Base-by-base conservation (phyloP, 2,888 invertebrate species). In the Heterodera filipjevi region DNA sequence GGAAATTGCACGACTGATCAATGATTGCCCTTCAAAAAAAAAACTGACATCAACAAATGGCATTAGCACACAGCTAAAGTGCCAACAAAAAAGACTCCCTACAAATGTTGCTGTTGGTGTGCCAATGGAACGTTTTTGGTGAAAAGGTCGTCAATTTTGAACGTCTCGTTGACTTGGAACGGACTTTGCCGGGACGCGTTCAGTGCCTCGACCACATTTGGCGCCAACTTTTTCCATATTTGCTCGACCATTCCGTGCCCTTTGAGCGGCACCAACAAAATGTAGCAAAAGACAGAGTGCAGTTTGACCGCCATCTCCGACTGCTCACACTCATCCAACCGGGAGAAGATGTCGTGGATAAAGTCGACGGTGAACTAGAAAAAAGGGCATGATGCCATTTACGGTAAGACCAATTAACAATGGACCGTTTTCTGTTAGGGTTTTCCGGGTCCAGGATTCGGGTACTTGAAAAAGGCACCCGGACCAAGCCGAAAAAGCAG, bases 1-100 rank as follows among this genome's bases (percentile, higher is more conserved):
- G n/a, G 32, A 75, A 75, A 59, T 32, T n/a, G 19, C 27, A 27
- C 59, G 59, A 59, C 59, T 59, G 59, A 27, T 59, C 59, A 27
- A 59, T 59, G 27, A 59, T 59, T 27, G 59, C 22, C 53, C 53
- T 53, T n/a, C 3, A 53, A 53, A 6, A 53, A 53, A 53, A 16
- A 53, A n/a, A n/a, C n/a, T n/a, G n/a, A n/a, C n/a, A 53, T 53
- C 6, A 39, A 39, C 12, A 10, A 39, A 10, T 39, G 39, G 39
- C 0, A 1, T 39, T 39, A 39, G 39, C 6, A 2, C 39, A 3
- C 39, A 2, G 39, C 2, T 6, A 39, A 6, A 39, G 6, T 39
- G n/a, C n/a, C 12, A 1, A 39, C 1, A 39, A 10, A 10, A 39
- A 39, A 39, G 39, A n/a, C n/a, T 39, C 8, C 39, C 8, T 39